These are phyloP conservation scores for Streptopelia turtur DNA, from an alignment of 2,797 vertebrate genomes.

Conservation along the genomic window DNA sequence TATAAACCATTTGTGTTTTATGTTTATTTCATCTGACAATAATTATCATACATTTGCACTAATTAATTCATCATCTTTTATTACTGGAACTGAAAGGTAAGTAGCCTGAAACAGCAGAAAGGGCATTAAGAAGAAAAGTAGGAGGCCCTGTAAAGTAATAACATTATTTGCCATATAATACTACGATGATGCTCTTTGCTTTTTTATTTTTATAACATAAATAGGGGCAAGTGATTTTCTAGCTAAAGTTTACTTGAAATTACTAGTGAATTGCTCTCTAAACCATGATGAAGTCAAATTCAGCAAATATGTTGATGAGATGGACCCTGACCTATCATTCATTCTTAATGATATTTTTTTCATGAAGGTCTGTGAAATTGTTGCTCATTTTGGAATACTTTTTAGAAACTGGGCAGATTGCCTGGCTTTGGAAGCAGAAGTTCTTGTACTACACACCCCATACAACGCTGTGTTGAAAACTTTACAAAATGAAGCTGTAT, in stretches of 20 bases:
- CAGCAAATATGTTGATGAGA: background rate
- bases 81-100: conserved; percentile 48
- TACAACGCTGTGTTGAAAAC: background rate
- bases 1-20: conserved; percentile 70
- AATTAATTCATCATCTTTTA: conserved; percentile 63
- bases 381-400: background rate
- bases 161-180: background rate
- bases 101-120: background rate
- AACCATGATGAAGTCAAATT: background rate
- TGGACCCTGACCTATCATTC: background rate
- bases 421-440: background rate
- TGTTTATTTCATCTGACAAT: conserved; percentile 59
- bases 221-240: background rate
- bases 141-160: background rate
- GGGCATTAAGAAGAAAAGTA: background rate
- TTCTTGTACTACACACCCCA: background rate
- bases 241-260: background rate
- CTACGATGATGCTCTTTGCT: background rate
- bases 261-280: background rate
- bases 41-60: conserved; percentile 58
- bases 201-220: background rate
- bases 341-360: background rate
- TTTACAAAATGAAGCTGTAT: background rate
- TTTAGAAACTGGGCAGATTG: background rate
- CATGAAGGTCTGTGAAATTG: background rate